Evolutionary conservation across 2,797 vertebrate genomes (phyloP).

Genomic region (Falco cherrug): DNA sequence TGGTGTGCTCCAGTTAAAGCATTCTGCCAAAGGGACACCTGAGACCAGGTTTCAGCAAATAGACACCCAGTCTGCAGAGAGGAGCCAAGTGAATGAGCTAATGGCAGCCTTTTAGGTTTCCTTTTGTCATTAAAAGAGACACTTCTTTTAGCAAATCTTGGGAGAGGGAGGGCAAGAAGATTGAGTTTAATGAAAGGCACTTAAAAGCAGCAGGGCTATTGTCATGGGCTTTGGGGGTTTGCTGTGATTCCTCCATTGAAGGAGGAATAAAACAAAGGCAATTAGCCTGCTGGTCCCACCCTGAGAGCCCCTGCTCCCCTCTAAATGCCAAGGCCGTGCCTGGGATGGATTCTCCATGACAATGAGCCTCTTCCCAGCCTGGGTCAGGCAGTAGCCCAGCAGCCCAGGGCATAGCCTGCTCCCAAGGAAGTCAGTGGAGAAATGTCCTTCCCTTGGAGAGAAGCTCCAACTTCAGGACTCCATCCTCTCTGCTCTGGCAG

Average conservation of each 20-base stretch:
- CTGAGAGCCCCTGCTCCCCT: not conserved
- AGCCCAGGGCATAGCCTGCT: not conserved
- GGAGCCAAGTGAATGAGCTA: not conserved
- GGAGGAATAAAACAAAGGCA: conserved; percentile 11
- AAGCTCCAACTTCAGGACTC: not conserved
- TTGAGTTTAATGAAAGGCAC: conserved; percentile 42
- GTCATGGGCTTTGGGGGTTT: conserved; percentile 51
- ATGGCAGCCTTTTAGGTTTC: conserved; percentile 42
- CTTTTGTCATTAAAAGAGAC: conserved; percentile 57
- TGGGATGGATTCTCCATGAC: conserved; percentile 32
- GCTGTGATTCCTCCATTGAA: not conserved
- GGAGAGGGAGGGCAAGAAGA: conserved; percentile 4
- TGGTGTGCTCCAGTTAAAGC: not conserved
- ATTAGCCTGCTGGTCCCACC: conserved; percentile 24
- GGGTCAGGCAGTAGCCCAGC: not conserved
- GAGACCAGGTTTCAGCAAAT: conserved; percentile 39
- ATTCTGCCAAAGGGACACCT: not conserved
- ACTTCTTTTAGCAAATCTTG: not conserved
- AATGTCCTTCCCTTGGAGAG: not conserved
- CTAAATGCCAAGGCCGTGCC: conserved; percentile 52
- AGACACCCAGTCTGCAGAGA: conserved; percentile 32
- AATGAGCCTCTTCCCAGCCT: not conserved
- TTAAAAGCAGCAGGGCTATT: conserved; percentile 54
- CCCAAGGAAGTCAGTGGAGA: not conserved
- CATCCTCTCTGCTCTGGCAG: not conserved